Base-by-base conservation (phyloP, 1,140 invertebrate genomes). In the Nasonia longicornis region DNA sequence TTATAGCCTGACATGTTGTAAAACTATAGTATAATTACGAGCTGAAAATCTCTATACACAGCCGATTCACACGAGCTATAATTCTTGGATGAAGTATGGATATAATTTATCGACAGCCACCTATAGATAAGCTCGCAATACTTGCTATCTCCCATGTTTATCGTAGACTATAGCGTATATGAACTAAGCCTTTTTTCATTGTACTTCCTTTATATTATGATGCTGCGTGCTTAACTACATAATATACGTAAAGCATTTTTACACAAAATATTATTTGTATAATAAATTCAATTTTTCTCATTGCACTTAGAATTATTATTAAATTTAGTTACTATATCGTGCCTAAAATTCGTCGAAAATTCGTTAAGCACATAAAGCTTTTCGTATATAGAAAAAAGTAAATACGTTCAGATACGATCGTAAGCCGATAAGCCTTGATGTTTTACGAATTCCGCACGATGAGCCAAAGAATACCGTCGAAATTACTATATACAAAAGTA, bases 81-180 rank as follows among this genome's bases (percentile, higher is more conserved):
- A 52, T 52, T 20, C 48, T 52, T 14, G 12, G 45, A 48, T 48
- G 52, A 58, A 20, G 52, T 58, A 58, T 58, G 16, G 20, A 11
- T 31, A n/a, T 67, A 12, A 77, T 67, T 45, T 38, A 77, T 66
- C n/a, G 63, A 67, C n/a, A 66, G 38, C 7, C 12, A 29, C 75
- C 42, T 42, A 77, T 45, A 67, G 63, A 67, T 67, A 35, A 67
- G 63, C n/a, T 58, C 52, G 12, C 48, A 16, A 20, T 58, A 58
- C 2, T 7, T 58, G 63, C 20, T 75, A 75, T 75, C 29, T 75
- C 7, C 31, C 14, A 35, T 16, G 35, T 29, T 75, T 75, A 75
- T 75, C 52, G 63, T 75, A 63, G 14, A 64, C 52, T 75, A 38
- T 35, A 58, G 52, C 20, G 16, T n/a, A 58, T n/a, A 58, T n/a